Base-by-base conservation (phyloP, 1,140 invertebrate species). In the Anoplolepis gracilipes region DNA sequence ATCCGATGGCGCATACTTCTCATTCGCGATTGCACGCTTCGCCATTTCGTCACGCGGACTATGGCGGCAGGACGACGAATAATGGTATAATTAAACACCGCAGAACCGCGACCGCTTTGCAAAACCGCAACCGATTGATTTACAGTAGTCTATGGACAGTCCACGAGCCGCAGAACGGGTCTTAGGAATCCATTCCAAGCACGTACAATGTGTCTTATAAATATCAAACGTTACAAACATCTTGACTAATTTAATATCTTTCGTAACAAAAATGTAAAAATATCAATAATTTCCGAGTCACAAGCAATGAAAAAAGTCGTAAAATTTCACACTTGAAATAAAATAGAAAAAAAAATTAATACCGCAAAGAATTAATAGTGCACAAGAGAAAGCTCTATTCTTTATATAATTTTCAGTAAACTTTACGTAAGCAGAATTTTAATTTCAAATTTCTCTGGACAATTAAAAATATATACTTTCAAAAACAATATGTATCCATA, bases 31-130 rank as follows among this genome's bases (percentile, higher is more conserved):
- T 33, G 87, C 67, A 42, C 59, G 62, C 65, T 85, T 89, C 85
- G 88, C 67, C 62, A n/a, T 90, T 90, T 90, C 88, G 88, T 90
- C 88, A 89, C 78, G 77, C 72, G 88, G 70, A 90, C 85, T 70
- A 75, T 70, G 76, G 61, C 85, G 55, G 85, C 67, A 72, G 62
- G 87, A 75, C 46, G 73, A 77, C 89, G 85, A 91, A 91, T 91
- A 91, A 91, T 91, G 85, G 89, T 90, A 89, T 91, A 91, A 91
- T 91, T 91, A 91, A 90, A 91, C 85, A 82, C 62, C 89, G 86
- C 84, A 90, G 69, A 82, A 76, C 85, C 79, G 67, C 85, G 78
- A 73, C 84, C 89, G 89, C 89, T 87, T 90, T 84, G 84, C 84
- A 90, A 86, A 89, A 85, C 78, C 78, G 25, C 75, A 30, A 73